Conservation (phyloP, 1,140 invertebrate species). For the Acromyrmex charruanus region DNA sequence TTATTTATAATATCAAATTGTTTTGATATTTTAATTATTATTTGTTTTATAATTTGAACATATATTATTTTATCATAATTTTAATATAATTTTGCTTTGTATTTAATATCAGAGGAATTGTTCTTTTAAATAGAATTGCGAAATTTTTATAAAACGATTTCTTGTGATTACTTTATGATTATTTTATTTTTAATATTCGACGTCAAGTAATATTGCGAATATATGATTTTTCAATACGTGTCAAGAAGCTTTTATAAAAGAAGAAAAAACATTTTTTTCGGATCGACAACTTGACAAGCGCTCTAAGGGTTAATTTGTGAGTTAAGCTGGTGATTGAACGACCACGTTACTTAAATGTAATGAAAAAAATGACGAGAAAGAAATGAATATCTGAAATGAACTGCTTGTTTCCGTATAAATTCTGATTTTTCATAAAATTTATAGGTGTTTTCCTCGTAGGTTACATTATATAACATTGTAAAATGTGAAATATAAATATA, state of each 20-base stretch:
- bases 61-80: too few relatives aligned
- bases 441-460: not conserved
- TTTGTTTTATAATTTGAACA: not conserved
- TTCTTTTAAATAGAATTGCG: not conserved
- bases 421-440: conserved; percentile 11
- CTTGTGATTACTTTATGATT: not conserved
- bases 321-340: not conserved
- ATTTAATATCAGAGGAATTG: not conserved
- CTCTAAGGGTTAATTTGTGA: conserved; percentile 13
- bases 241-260: not conserved
- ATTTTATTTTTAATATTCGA: conserved; percentile 15
- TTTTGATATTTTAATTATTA: not conserved
- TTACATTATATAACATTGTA: conserved; percentile 8
- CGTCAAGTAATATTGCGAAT: not conserved
- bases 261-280: not conserved
- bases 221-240: not conserved
- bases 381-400: conserved; percentile 7
- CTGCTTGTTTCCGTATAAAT: not conserved
- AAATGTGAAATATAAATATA: not conserved
- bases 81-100: not conserved
- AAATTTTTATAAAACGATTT: not conserved
- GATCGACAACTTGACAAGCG: not conserved
- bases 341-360: not conserved
- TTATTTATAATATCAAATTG: not conserved
- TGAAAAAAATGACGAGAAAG: conserved; percentile 6